Evolutionary conservation across 2,113 vertebrate genomes (phyloP).

Genomic region (Scomber colias): DNA sequence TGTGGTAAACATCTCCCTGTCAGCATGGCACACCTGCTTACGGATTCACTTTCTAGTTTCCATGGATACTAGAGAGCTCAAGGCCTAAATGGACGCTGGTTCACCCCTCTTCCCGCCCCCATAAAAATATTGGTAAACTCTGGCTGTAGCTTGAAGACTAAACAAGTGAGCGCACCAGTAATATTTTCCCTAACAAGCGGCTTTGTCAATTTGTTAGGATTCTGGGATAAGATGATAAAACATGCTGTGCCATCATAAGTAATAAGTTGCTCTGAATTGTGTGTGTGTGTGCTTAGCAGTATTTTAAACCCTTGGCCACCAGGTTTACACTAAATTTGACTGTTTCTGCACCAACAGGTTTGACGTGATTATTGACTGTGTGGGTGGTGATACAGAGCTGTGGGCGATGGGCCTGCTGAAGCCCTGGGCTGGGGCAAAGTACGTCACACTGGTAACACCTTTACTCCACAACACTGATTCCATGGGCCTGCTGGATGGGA

Average conservation of each 20-base stretch:
- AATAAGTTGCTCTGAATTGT: not conserved
- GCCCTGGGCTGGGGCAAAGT: conserved; percentile 94
- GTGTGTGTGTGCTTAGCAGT: not conserved
- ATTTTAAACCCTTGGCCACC: not conserved
- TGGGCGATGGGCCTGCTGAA: conserved; percentile 89
- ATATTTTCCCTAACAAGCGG: not conserved
- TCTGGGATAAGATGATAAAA: not conserved
- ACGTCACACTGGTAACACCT: conserved; percentile 92
- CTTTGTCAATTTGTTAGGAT: not conserved
- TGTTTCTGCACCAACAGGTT: conserved; percentile 64
- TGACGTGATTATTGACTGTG: conserved; percentile 91
- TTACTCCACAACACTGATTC: conserved; percentile 90
- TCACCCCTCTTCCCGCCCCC: not conserved
- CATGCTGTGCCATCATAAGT: not conserved
- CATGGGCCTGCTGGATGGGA: conserved; percentile 90
- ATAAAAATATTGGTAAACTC: conserved; percentile 7
- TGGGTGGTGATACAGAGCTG: conserved; percentile 91
- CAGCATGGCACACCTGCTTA: conserved; percentile 31
- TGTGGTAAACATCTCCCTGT: conserved; percentile 45
- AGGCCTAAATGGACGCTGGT: conserved; percentile 27
- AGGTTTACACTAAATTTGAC: not conserved
- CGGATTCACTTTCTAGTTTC: conserved; percentile 64
- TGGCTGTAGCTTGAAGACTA: conserved; percentile 18
- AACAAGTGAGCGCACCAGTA: not conserved
- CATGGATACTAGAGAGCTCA: conserved; percentile 58